These are phyloP conservation scores for Ammospiza caudacuta DNA, from an alignment of 2,113 vertebrate species.

Conservation along the genomic window DNA sequence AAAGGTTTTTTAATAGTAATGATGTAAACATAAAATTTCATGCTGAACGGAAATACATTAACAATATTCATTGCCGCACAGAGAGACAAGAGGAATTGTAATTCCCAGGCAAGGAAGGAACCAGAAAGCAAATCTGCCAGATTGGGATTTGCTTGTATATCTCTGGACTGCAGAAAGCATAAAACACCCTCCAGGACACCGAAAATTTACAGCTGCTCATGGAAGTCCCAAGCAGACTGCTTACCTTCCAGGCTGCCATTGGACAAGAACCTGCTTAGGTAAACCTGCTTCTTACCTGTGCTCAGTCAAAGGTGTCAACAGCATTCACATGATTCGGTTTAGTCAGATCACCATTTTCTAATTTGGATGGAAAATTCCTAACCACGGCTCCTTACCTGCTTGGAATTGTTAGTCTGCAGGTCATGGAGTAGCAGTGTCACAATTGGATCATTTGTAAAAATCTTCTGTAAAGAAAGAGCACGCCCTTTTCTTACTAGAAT, in stretches of 20 bases:
- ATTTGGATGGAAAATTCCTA: background rate
- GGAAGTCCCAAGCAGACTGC: background rate
- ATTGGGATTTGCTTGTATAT: background rate
- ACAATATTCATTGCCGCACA: background rate
- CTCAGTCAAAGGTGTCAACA: background rate
- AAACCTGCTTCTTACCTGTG: background rate
- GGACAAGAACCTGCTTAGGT: background rate
- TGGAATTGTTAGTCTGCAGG: background rate
- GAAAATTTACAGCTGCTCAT: background rate
- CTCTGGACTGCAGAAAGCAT: background rate
- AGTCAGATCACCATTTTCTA: background rate
- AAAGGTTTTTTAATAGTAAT: background rate
- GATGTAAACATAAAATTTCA: background rate
- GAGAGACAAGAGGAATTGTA: background rate
- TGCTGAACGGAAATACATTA: background rate
- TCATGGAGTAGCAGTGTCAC: background rate
- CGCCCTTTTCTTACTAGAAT: background rate
- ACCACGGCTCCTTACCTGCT: background rate
- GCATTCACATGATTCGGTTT: background rate
- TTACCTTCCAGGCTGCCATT: background rate
- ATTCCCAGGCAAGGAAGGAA: background rate
- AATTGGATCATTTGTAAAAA: background rate
- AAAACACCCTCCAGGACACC: background rate
- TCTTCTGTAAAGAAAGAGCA: background rate
- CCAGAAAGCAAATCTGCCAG: background rate